Evolutionary conservation across 2,888 invertebrate genomes (phyloP), one percentile per base, ranked within the genome.

Genomic region (Cremastobaeus sp.): DNA sequence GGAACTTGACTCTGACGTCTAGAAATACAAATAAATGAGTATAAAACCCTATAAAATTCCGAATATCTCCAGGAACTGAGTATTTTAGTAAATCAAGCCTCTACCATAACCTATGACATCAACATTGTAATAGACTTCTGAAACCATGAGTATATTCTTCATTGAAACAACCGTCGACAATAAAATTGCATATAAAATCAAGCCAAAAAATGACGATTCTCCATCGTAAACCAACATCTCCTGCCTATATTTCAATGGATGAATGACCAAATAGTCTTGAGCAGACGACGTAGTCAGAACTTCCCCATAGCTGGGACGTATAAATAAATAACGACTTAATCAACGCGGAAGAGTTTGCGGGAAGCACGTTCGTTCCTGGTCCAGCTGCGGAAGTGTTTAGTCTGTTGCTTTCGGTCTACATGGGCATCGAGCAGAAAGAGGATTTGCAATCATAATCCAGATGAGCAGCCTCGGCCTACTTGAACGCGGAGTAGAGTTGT

Each of bases 371-470:
- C 48, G 32, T 8, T 37, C 45, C 25, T 43, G 34, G 30, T 41
- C 12, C 37, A 37, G n/a, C 21, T 21, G 48, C 25, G 37, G 17
- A 28, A 30, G 12, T 65, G 71, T 72, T 72, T 72, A 50, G 71
- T 59, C 47, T 65, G n/a, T 12, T 43, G 34, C 34, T 35, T 28
- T 54, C 48, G n/a, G 21, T 55, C 15, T 11, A 41, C 35, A 47
- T 28, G 35, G 12, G 35, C 25, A 47, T 2, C 28, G 34, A 37
- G 45, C 12, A n/a, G n/a, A n/a, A n/a, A n/a, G 64, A 68, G 54
- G 68, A 55, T 59, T 43, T 52, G 52, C 62, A 64, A 59, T 21
- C 34, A 20, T 43, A 60, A 70, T 74, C 65, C 41, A 74, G n/a
- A 70, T 70, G 59, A 48, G 47, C 41, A 17, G 39, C 54, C 20